Evolutionary conservation across 2,888 invertebrate genomes (phyloP).

Genomic region (Agriotes lineatus): DNA sequence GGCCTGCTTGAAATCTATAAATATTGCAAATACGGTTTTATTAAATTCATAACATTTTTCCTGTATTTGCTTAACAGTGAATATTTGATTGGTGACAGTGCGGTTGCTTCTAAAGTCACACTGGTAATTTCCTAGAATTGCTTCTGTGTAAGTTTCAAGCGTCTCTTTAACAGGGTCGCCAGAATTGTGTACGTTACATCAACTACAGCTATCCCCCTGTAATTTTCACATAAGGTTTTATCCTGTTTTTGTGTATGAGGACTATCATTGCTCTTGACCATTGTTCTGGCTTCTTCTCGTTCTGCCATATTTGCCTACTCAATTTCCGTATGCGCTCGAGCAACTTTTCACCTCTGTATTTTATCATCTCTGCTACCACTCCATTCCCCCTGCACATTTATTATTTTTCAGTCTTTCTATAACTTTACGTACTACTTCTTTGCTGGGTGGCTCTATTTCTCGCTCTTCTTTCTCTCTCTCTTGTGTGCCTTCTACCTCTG

Average conservation of each 20-base stretch:
- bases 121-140: not conserved
- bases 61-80: no score
- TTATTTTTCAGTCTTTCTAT: not conserved
- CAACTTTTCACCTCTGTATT: no score
- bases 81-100: no score
- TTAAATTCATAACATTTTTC: no score
- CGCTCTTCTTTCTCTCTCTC: not conserved
- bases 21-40: no score
- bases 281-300: not conserved
- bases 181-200: not conserved
- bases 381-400: not conserved
- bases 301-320: not conserved
- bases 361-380: no score
- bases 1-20: no score
- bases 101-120: no score
- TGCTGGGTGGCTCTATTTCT: no score
- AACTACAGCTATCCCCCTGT: not conserved
- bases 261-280: not conserved
- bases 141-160: not conserved
- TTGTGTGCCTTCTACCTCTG: not conserved
- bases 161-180: not conserved
- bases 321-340: not conserved
- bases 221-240: not conserved
- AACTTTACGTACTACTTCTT: not conserved
- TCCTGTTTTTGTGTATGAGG: not conserved